phyloP scores from a whole-genome alignment of 2,797 vertebrate genomes.

The Okamejei kenojei region DNA sequence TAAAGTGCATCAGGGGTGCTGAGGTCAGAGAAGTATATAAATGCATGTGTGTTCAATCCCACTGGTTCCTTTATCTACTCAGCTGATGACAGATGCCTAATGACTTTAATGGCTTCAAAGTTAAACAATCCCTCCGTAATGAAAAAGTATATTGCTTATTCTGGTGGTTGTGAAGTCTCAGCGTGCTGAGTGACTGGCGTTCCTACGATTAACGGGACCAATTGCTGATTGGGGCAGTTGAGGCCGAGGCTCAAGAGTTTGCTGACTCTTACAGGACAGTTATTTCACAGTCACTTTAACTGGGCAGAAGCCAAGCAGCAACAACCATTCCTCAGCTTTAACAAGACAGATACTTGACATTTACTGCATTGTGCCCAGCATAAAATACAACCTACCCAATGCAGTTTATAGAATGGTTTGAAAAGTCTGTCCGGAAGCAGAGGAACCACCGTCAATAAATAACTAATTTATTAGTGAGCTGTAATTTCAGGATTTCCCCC shows the following conservation, averaged over 20 bases:
- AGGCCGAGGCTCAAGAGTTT: neutral
- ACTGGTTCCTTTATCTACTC: neutral
- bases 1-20: neutral
- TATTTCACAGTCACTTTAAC: conserved; percentile 5
- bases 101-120: neutral
- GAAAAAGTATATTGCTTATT: neutral
- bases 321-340: neutral
- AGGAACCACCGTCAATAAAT: neutral
- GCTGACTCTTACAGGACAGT: neutral
- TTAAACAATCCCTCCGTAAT: neutral
- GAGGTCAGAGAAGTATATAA: neutral
- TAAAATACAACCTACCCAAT: neutral
- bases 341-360: conserved; percentile 3
- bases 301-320: conserved; percentile 19
- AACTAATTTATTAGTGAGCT: neutral
- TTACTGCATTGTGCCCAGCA: neutral
- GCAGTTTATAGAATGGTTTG: neutral
- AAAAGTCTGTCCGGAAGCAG: neutral
- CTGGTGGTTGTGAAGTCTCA: neutral
- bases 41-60: neutral
- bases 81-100: neutral
- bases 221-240: neutral
- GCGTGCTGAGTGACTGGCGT: neutral
- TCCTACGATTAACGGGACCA: neutral
- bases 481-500: neutral